A percentile compares a stretch with the other conserved stretches of the same genome.
Evolutionary conservation across 2,888 invertebrate genomes (phyloP).

Genomic region (Bombylius discolor): DNA sequence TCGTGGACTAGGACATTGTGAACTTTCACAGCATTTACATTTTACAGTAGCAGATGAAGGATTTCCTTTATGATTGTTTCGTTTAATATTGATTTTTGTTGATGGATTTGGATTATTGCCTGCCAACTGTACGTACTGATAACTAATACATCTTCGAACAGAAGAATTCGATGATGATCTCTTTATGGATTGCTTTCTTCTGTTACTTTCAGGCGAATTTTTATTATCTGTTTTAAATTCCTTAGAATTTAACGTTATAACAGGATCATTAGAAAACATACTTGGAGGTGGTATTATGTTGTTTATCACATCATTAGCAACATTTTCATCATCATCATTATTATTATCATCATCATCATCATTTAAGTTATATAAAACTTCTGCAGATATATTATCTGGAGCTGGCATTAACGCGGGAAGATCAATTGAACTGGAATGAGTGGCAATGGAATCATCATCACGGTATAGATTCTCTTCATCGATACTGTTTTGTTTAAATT

Average conservation of each 20-base stretch:
- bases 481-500: background rate
- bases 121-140: slow-evolving; percentile 36
- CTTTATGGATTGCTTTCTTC: slow-evolving; percentile 17
- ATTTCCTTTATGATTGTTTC: slow-evolving; percentile 7
- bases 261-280: slow-evolving; percentile 44
- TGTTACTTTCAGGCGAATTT: slow-evolving; percentile 32
- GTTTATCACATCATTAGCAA: slow-evolving; percentile 18
- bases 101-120: slow-evolving; percentile 10
- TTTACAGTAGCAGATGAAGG: slow-evolving; percentile 17
- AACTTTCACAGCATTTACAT: slow-evolving; percentile 49
- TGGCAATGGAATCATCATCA: slow-evolving; percentile 28
- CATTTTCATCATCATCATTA: slow-evolving; percentile 20
- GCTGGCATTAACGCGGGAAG: slow-evolving; percentile 39
- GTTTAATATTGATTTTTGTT: background rate
- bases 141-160: slow-evolving; percentile 39
- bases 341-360: slow-evolving; percentile 19
- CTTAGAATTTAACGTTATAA: slow-evolving; percentile 11
- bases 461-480: slow-evolving; percentile 7
- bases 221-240: background rate
- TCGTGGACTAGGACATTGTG: slow-evolving; percentile 53
- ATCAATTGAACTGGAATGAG: slow-evolving; percentile 46
- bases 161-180: slow-evolving; percentile 17
- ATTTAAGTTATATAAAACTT: slow-evolving; percentile 39
- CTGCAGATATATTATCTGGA: slow-evolving; percentile 42
- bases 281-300: slow-evolving; percentile 41